A percentile compares a stretch with the other conserved stretches of the same genome.
phyloP scores from a whole-genome alignment of 2,888 invertebrate species.

The Callyntrura guangdongensis region DNA sequence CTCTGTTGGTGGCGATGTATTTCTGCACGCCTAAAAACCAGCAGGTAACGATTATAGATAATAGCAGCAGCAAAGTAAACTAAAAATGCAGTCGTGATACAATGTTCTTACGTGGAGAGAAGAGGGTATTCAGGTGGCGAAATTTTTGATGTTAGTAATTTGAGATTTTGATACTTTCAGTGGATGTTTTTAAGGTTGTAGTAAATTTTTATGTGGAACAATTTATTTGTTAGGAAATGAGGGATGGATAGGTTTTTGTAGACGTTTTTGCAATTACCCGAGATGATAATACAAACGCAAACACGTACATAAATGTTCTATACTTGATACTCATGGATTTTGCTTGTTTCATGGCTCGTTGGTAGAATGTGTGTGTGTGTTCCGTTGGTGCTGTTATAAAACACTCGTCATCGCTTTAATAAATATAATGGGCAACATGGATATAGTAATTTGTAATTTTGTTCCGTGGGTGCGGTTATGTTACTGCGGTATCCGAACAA shows the following conservation, averaged over 20 bases:
- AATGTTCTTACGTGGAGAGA: too few relatives aligned
- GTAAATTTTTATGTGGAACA: constrained; percentile 63
- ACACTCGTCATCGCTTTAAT: background rate
- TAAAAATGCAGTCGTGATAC: background rate
- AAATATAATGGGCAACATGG: constrained; percentile 40
- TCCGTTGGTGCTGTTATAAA: background rate
- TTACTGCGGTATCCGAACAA: constrained; percentile 9
- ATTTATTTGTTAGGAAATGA: constrained; percentile 38
- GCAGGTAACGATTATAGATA: constrained; percentile 1
- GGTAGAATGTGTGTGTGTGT: background rate
- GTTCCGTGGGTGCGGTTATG: constrained; percentile 48
- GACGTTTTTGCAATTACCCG: constrained; percentile 52
- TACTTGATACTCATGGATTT: background rate
- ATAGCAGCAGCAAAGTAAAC: background rate
- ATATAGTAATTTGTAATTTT: constrained; percentile 52
- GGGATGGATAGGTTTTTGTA: constrained; percentile 23
- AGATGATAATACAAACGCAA: constrained; percentile 5
- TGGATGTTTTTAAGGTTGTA: constrained; percentile 22
- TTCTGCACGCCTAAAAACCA: background rate
- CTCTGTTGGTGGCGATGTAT: constrained; percentile 52
- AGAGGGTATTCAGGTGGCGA: background rate
- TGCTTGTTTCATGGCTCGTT: background rate
- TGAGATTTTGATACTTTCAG: constrained; percentile 51
- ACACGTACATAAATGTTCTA: too few relatives aligned
- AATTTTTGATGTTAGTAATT: constrained; percentile 27